phyloP scores from a whole-genome alignment of 2,797 vertebrate genomes.

The Hemitrygon akajei region DNA sequence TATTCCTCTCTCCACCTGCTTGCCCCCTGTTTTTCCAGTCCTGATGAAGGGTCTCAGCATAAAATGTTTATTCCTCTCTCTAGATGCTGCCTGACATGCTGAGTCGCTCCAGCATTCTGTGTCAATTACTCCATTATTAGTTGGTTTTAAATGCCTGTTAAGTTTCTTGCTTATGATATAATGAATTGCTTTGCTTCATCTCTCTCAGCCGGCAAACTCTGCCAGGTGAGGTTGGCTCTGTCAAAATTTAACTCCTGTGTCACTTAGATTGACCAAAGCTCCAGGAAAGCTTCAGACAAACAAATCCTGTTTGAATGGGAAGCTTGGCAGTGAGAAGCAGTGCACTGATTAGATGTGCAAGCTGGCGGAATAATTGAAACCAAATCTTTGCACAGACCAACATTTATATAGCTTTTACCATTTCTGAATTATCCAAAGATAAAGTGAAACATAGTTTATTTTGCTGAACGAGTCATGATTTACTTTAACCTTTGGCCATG shows the following conservation, averaged over 20 bases:
- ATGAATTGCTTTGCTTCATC: neutral
- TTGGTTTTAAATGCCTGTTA: neutral
- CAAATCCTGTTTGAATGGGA: neutral
- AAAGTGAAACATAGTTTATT: neutral
- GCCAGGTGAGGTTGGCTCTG: too few relatives aligned
- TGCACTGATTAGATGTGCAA: neutral
- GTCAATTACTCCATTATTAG: too few relatives aligned
- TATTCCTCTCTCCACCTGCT: too few relatives aligned
- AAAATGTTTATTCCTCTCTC: too few relatives aligned
- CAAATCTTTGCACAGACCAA: neutral
- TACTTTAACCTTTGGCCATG: neutral
- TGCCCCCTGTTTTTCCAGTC: too few relatives aligned
- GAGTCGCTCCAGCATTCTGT: too few relatives aligned
- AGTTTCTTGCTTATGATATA: neutral
- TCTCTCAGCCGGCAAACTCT: neutral
- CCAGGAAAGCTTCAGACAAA: neutral
- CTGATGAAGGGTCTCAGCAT: too few relatives aligned
- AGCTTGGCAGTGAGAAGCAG: neutral
- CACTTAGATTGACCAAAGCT: neutral
- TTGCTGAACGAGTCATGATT: neutral
- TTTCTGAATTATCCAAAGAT: neutral
- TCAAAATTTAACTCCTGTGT: neutral
- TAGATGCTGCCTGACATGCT: too few relatives aligned
- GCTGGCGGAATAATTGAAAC: neutral
- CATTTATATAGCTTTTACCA: neutral